Conservation (phyloP, 2,797 vertebrate genomes). For the Ispidina picta region DNA sequence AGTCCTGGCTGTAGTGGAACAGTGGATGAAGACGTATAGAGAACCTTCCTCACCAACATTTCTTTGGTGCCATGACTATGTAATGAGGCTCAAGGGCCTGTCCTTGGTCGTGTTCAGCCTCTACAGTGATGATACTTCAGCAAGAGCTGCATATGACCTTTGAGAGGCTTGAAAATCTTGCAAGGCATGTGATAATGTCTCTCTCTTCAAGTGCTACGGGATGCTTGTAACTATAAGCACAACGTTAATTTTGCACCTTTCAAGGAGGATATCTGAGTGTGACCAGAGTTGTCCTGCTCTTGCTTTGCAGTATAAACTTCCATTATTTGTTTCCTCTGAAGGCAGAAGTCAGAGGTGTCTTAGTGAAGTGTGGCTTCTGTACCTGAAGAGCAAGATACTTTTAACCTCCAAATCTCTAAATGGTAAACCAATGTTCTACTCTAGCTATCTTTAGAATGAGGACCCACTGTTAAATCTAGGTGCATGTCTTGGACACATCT, state of each 20-base stretch:
- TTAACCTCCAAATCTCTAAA: not conserved
- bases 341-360: not conserved
- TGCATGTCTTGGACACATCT: not conserved
- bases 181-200: not conserved
- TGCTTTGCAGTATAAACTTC: not conserved
- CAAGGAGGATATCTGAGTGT: not conserved
- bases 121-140: not conserved
- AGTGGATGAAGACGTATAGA: not conserved
- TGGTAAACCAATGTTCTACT: too few species aligned
- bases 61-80: not conserved
- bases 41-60: not conserved
- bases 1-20: not conserved
- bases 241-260: not conserved
- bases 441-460: not conserved
- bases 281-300: not conserved
- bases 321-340: not conserved
- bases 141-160: not conserved
- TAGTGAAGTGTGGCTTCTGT: not conserved
- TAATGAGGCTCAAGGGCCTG: not conserved
- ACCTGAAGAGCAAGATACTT: not conserved
- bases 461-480: not conserved
- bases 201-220: not conserved
- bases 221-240: not conserved
- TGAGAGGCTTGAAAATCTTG: not conserved
- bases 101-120: not conserved